Conservation (phyloP, 2,888 invertebrate genomes). For the Nomada fucata region DNA sequence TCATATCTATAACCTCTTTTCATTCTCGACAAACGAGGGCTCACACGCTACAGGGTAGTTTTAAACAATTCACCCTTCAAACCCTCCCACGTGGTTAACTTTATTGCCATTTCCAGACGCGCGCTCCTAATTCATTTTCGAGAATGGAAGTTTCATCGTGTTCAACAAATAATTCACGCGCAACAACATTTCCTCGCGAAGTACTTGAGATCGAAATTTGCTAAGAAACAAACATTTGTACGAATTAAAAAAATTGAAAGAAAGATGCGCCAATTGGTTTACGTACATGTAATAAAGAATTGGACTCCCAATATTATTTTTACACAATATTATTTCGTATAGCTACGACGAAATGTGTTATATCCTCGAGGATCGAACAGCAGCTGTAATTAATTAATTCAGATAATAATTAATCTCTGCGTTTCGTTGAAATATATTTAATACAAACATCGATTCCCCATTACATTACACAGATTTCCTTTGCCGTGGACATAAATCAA, state of each 20-base stretch:
- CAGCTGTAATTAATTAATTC: too few relatives aligned
- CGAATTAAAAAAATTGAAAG: too few relatives aligned
- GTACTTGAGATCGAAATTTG: background rate
- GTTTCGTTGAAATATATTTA: too few relatives aligned
- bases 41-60: conserved; percentile 63
- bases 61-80: conserved; percentile 72
- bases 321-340: too few relatives aligned
- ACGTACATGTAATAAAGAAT: too few relatives aligned
- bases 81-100: conserved; percentile 50
- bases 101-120: conserved; percentile 50
- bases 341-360: too few relatives aligned
- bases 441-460: too few relatives aligned
- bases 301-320: too few relatives aligned
- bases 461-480: too few relatives aligned
- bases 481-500: background rate
- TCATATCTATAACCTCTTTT: conserved; percentile 77
- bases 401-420: too few relatives aligned
- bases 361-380: too few relatives aligned
- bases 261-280: too few relatives aligned
- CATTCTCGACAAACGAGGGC: conserved; percentile 53
- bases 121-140: conserved; percentile 36
- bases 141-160: conserved; percentile 11
- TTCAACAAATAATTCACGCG: background rate
- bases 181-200: background rate
- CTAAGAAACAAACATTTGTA: background rate